Conservation (phyloP, 2,888 invertebrate genomes). For the Eledone cirrhosa region DNA sequence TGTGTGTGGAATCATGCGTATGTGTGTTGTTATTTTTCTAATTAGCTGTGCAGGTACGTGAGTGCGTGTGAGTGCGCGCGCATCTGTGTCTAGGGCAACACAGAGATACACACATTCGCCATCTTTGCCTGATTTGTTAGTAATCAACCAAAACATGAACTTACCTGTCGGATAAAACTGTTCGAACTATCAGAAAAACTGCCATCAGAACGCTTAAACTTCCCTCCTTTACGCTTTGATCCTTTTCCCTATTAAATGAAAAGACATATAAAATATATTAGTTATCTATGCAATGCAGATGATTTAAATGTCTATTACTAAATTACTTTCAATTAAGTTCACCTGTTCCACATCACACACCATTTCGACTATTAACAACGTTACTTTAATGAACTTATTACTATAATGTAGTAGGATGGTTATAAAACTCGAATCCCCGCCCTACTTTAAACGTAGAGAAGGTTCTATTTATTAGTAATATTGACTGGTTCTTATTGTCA, state of each 20-base stretch:
- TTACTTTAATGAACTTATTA: too few relatives aligned
- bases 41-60: not conserved
- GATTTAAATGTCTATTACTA: too few relatives aligned
- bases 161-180: constrained; percentile 62
- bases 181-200: constrained; percentile 65
- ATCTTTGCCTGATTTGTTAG: constrained; percentile 11
- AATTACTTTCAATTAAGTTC: too few relatives aligned
- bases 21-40: not conserved
- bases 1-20: not conserved
- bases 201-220: constrained; percentile 59
- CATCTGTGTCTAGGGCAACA: not conserved
- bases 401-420: too few relatives aligned
- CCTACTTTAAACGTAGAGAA: too few relatives aligned
- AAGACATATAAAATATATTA: not conserved
- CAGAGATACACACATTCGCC: not conserved
- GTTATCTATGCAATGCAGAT: too few relatives aligned
- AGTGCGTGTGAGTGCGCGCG: not conserved
- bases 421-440: too few relatives aligned
- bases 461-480: too few relatives aligned
- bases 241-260: constrained; percentile 52
- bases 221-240: constrained; percentile 51
- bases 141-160: constrained; percentile 31
- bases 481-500: too few relatives aligned
- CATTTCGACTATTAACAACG: too few relatives aligned
- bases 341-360: too few relatives aligned